phyloP scores from a whole-genome alignment of 1,140 invertebrate genomes.

The Drosophila lacertosa region DNA sequence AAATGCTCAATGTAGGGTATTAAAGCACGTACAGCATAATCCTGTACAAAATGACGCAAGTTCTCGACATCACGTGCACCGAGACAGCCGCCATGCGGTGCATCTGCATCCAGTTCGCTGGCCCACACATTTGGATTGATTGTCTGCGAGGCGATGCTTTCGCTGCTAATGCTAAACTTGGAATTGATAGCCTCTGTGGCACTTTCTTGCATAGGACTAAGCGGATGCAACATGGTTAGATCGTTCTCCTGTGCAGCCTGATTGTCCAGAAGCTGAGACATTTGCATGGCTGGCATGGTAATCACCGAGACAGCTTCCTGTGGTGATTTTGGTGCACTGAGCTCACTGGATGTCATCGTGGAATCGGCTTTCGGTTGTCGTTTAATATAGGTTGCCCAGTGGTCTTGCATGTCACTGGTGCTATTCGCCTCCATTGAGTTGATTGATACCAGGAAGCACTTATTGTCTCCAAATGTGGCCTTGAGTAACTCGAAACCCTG shows the following conservation, averaged over 20 bases:
- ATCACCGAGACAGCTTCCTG: constrained; percentile 85
- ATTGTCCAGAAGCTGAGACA: constrained; percentile 62
- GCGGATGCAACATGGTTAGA: constrained; percentile 85
- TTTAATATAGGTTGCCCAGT: constrained; percentile 92
- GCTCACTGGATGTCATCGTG: constrained; percentile 85
- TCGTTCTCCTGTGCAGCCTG: constrained; percentile 60
- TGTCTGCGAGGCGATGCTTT: constrained; percentile 85
- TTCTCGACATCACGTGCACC: constrained; percentile 93
- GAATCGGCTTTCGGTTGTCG: constrained; percentile 86
- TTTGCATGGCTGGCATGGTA: constrained; percentile 85
- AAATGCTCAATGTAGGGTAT: constrained; percentile 95
- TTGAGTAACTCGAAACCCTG: constrained; percentile 93
- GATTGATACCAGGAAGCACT: constrained; percentile 94
- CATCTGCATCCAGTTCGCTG: constrained; percentile 85
- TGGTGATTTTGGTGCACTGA: constrained; percentile 87
- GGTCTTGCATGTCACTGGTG: constrained; percentile 88
- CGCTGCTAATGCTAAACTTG: constrained; percentile 85
- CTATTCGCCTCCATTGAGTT: constrained; percentile 89
- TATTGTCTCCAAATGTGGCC: constrained; percentile 91
- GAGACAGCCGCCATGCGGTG: constrained; percentile 90
- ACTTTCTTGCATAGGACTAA: constrained; percentile 86
- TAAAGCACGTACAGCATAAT: constrained; percentile 94
- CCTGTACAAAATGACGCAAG: constrained; percentile 93
- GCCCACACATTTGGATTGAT: constrained; percentile 86
- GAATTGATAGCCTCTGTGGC: constrained; percentile 80